phyloP scores from a whole-genome alignment of 2,888 invertebrate species.

The Proisotoma minuta region DNA sequence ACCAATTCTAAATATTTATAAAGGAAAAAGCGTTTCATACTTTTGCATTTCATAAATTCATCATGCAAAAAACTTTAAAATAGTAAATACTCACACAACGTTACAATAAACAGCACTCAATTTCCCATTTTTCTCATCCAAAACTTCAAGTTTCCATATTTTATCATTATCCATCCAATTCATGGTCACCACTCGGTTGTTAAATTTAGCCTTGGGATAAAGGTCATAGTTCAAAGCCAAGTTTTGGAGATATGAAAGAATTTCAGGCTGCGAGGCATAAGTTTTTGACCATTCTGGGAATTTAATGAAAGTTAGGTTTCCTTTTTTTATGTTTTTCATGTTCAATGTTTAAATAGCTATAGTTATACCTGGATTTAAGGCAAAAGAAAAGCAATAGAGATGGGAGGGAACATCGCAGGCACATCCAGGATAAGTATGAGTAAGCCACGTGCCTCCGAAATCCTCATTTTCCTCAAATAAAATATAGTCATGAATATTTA shows the following conservation, averaged over 20 bases:
- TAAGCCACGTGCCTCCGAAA: conserved; percentile 19
- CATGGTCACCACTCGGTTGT: conserved; percentile 15
- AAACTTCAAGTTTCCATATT: conserved; percentile 33
- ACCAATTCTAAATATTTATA: conserved; percentile 19
- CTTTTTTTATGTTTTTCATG: neutral
- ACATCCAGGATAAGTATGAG: conserved; percentile 22
- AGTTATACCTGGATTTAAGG: conserved; percentile 23
- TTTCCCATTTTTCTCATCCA: too few relatives aligned
- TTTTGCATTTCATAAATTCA: too few relatives aligned
- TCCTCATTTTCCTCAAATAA: conserved; percentile 18
- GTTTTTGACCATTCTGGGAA: conserved; percentile 26
- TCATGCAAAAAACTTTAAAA: too few relatives aligned
- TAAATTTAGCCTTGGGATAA: conserved; percentile 24
- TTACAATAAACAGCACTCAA: too few relatives aligned
- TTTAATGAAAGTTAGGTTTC: neutral
- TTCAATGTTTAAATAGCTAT: neutral
- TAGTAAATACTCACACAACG: too few relatives aligned
- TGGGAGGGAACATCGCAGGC: conserved; percentile 18
- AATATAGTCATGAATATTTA: conserved; percentile 11
- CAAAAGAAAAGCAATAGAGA: conserved; percentile 21
- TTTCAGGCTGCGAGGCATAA: conserved; percentile 27
- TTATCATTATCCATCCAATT: conserved; percentile 16
- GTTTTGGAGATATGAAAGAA: conserved; percentile 26
- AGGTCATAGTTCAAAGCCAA: conserved; percentile 24
- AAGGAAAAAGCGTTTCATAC: too few relatives aligned